Evolutionary conservation across 2,888 invertebrate species (phyloP), one percentile per base, ranked within the genome.

Genomic region (Mesorhabditis spiculigera): DNA sequence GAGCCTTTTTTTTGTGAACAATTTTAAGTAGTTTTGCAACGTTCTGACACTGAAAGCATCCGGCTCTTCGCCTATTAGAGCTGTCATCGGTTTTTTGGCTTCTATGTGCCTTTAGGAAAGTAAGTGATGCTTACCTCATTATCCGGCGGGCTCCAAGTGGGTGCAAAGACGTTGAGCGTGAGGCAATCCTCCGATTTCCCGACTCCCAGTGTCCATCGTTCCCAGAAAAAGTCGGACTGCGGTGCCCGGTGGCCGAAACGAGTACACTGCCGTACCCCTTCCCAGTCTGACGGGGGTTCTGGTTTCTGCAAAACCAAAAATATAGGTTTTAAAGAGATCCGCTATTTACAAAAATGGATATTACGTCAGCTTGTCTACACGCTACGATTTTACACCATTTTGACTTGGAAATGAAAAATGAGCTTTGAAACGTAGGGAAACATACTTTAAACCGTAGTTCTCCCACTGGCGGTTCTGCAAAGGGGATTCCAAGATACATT

Each of bases 101-200:
- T 28, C 58, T 50, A 50, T 50, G 58, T 13, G 58, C 64, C 10
- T 63, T 41, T 16, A 63, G 10, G 10, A 41, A 45, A n/a, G 50
- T 43, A 50, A 58, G 10, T 10, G 43, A 10, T 50, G n/a, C 13
- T 5, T 28, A 71, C 71, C 71, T 67, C 61, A 3, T 63, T 63
- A 43, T 71, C 65, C 13, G 10, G n/a, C 10, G 71, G 50, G 41
- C 68, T 63, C 80, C 79, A 79, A 42, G 73, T 71, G 3, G 84
- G 84, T 4, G 78, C 72, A 64, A 84, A 83, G 0, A 84, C 78
- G 68, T 82, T 82, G 67, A 84, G 69, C 64, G 78, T 74, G 4
- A 84, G 75, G 67, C 84, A 84, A 67, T 83, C 80, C 58, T 84
- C 84, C 42, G 75, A 75, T 72, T 83, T 81, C 4, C 74, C 73